These are phyloP conservation scores for Paramisgurnus dabryanus DNA, from an alignment of 2,113 vertebrate genomes.

Conservation along the genomic window DNA sequence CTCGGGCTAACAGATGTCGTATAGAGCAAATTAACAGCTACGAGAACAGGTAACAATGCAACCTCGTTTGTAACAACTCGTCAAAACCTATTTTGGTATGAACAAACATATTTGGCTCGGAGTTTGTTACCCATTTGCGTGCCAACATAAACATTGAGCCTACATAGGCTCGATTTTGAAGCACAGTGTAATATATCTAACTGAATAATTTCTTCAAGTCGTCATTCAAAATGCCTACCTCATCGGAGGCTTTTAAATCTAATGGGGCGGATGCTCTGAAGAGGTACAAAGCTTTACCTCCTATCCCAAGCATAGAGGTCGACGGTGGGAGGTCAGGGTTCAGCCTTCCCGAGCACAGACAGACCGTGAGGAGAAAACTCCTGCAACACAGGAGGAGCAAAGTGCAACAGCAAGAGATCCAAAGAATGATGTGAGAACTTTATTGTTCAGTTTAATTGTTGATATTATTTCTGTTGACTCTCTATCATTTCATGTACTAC, in stretches of 20 bases:
- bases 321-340: background rate
- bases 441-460: too few species aligned
- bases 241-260: slow-evolving; percentile 51
- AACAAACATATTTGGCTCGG: background rate
- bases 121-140: background rate
- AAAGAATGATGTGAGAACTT: too few species aligned
- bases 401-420: too few species aligned
- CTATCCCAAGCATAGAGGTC: slow-evolving; percentile 55
- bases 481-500: too few species aligned
- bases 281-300: slow-evolving; percentile 68
- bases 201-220: slow-evolving; percentile 9
- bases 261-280: slow-evolving; percentile 59
- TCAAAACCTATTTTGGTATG: background rate
- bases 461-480: too few species aligned
- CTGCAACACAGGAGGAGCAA: too few species aligned
- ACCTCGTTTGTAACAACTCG: background rate
- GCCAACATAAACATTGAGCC: background rate
- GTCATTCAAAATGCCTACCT: slow-evolving; percentile 70
- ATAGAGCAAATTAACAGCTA: background rate
- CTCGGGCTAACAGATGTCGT: background rate
- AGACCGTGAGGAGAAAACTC: too few species aligned
- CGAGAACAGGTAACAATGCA: background rate
- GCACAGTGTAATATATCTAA: background rate
- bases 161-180: background rate
- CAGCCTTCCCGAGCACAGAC: too few species aligned